phyloP scores from a whole-genome alignment of 2,888 invertebrate species.

The Spilosoma lubricipeda region DNA sequence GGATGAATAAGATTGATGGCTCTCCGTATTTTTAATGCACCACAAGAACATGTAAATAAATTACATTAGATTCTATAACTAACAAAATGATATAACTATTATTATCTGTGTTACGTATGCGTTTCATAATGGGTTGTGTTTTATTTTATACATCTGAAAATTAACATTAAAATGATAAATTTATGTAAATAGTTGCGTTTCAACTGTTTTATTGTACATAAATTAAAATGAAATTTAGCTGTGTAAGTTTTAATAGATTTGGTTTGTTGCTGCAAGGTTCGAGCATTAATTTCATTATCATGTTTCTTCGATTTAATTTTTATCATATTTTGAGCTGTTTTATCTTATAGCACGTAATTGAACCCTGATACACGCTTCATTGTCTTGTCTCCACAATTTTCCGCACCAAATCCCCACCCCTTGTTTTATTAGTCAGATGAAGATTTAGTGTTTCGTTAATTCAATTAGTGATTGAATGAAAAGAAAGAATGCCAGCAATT shows the following conservation, averaged over 20 bases:
- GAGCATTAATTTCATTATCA: not conserved
- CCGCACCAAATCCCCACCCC: too few species aligned
- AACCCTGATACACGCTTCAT: too few species aligned
- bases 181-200: not conserved
- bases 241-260: not conserved
- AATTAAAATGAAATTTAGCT: not conserved
- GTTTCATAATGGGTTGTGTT: not conserved
- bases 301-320: not conserved
- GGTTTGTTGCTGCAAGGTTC: not conserved
- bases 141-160: not conserved
- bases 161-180: not conserved
- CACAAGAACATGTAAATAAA: not conserved
- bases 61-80: not conserved
- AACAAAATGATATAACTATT: not conserved
- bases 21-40: too few species aligned
- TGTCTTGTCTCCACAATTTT: too few species aligned
- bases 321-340: not conserved
- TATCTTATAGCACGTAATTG: too few species aligned
- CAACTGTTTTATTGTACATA: not conserved
- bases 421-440: too few species aligned
- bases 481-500: too few species aligned
- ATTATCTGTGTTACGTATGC: not conserved
- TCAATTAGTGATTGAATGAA: too few species aligned
- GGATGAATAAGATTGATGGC: too few species aligned
- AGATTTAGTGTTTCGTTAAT: too few species aligned